phyloP scores from a whole-genome alignment of 2,113 vertebrate genomes.

The Percina caprodes region DNA sequence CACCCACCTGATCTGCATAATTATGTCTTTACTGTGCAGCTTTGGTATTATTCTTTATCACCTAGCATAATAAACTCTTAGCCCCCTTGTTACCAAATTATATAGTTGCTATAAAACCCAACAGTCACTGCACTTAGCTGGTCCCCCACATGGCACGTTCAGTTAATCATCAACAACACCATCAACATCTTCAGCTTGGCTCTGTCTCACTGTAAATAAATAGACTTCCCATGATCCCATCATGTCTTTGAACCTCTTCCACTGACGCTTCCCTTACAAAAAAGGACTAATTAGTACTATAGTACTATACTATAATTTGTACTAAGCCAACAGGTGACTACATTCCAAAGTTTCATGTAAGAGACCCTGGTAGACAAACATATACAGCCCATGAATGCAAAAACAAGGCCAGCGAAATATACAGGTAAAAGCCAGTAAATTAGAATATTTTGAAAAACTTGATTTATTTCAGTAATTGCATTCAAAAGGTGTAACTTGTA shows the following conservation, averaged over 20 bases:
- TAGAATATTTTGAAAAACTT: too few species aligned
- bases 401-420: conserved; percentile 34
- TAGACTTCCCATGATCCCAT: conserved; percentile 39
- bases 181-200: conserved; percentile 48
- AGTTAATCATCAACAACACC: conserved; percentile 51
- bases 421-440: too few species aligned
- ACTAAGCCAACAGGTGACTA: conserved; percentile 47
- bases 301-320: too few species aligned
- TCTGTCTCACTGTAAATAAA: conserved; percentile 58
- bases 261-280: conserved; percentile 29
- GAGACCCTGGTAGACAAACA: not conserved
- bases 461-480: too few species aligned
- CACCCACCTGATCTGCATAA: conserved; percentile 72
- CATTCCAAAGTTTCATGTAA: conserved; percentile 20
- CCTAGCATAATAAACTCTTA: conserved; percentile 73
- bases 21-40: conserved; percentile 69
- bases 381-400: not conserved
- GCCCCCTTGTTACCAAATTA: conserved; percentile 76
- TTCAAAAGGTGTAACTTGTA: too few species aligned
- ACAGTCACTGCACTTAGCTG: conserved; percentile 57
- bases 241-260: conserved; percentile 39
- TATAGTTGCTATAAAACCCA: conserved; percentile 73
- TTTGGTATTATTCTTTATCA: conserved; percentile 77
- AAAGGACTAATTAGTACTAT: conserved; percentile 49
- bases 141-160: conserved; percentile 43